Conservation (phyloP, 2,113 vertebrate species). For the Hystrix brachyura region DNA sequence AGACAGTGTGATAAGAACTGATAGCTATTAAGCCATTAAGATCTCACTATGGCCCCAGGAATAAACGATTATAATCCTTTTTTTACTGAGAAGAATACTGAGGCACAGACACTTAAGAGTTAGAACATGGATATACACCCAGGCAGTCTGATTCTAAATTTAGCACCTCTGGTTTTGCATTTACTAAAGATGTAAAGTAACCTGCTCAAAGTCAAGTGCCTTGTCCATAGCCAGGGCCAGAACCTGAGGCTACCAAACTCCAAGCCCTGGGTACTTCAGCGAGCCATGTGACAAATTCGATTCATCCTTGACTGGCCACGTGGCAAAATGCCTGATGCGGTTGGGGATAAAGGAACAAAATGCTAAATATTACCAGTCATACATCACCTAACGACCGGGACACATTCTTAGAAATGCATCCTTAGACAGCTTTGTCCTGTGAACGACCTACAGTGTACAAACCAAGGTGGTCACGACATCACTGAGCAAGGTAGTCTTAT, state of each 20-base stretch:
- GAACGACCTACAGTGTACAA: background rate
- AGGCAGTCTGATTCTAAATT: background rate
- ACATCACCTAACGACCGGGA: background rate
- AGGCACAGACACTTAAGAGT: background rate
- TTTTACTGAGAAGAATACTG: background rate
- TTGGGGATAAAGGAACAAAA: background rate
- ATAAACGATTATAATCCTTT: background rate
- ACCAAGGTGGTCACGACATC: background rate
- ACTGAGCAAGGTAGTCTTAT: background rate
- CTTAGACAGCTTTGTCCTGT: background rate
- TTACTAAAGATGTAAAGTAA: background rate
- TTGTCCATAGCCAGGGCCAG: background rate
- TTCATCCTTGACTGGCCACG: background rate
- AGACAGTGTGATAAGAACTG: background rate
- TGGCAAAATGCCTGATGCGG: background rate
- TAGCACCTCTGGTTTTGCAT: background rate
- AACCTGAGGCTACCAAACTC: background rate
- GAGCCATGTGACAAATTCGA: background rate
- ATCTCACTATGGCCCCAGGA: background rate
- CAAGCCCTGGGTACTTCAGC: background rate
- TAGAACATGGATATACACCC: background rate
- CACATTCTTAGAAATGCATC: background rate
- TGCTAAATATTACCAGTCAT: background rate
- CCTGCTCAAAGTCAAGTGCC: background rate
- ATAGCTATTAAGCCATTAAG: background rate